Evolutionary conservation across 2,113 vertebrate genomes (phyloP).

Genomic region (Penelope pileata): DNA sequence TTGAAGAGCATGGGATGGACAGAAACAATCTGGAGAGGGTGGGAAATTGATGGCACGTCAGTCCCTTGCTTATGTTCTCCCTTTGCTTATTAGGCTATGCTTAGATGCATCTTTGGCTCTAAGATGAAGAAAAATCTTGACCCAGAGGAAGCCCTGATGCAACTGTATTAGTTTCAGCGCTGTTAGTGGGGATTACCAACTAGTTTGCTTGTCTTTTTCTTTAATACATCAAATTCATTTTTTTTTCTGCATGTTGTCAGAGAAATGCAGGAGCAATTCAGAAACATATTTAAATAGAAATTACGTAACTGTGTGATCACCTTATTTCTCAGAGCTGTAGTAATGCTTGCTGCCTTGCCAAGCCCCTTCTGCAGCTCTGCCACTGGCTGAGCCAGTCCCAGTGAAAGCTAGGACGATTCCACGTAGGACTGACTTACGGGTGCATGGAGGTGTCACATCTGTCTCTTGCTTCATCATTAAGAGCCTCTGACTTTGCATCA

Average conservation of each 20-base stretch:
- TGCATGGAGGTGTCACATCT: background rate
- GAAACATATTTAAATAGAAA: background rate
- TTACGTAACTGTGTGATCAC: background rate
- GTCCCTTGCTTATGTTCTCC: background rate
- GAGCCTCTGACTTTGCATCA: background rate
- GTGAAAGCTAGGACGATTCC: background rate
- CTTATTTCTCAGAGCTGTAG: background rate
- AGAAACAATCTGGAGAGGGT: slow-evolving; percentile 6
- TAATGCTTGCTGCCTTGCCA: background rate
- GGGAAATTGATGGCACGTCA: background rate
- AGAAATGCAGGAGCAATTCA: background rate
- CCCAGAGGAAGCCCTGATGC: background rate
- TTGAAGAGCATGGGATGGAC: background rate
- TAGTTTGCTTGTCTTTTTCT: background rate
- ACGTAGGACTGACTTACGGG: background rate
- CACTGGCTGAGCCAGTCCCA: background rate
- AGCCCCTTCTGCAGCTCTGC: background rate
- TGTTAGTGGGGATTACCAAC: background rate
- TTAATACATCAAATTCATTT: background rate
- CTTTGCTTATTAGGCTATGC: background rate
- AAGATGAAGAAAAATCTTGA: background rate
- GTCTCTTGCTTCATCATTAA: background rate
- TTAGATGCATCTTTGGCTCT: background rate
- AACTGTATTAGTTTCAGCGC: background rate
- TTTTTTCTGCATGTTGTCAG: background rate